A percentile compares a stretch with the other conserved stretches of the same genome.
phyloP scores from a whole-genome alignment of 2,113 vertebrate species.

The Sinosuthora webbiana region DNA sequence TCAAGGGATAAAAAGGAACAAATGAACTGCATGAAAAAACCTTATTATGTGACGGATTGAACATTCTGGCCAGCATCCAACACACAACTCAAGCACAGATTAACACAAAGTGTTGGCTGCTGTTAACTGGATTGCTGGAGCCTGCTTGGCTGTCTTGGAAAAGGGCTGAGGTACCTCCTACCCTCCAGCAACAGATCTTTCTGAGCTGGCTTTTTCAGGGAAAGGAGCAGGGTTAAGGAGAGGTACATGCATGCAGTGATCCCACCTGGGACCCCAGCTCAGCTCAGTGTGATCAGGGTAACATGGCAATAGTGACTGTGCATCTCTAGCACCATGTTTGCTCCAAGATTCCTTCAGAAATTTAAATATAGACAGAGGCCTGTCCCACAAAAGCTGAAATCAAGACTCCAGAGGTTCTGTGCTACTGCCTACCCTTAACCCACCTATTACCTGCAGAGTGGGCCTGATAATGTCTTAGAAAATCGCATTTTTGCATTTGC shows the following conservation, averaged over 20 bases:
- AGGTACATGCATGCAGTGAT: rapidly evolving
- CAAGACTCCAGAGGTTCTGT: neutral
- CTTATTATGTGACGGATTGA: neutral
- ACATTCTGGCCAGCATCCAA: neutral
- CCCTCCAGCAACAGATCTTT: neutral
- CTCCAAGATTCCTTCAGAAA: neutral
- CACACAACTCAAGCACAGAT: neutral
- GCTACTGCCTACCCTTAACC: neutral
- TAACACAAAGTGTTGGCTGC: neutral
- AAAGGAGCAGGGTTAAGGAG: neutral
- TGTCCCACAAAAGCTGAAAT: neutral
- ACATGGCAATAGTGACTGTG: neutral
- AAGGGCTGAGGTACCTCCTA: neutral
- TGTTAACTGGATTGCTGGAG: neutral
- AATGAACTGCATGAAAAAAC: neutral
- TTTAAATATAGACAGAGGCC: neutral
- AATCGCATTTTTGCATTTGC: neutral
- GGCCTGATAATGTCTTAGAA: neutral
- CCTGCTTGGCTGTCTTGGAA: neutral
- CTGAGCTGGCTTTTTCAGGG: neutral
- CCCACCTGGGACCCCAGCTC: neutral
- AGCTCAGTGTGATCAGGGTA: neutral
- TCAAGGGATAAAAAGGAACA: neutral
- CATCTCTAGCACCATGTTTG: neutral
- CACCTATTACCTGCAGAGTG: neutral